Percentiles rank a stretch among this genome's conserved stretches.
phyloP scores from a whole-genome alignment of 2,113 vertebrate species.

The Phrynosoma blainvillii region DNA sequence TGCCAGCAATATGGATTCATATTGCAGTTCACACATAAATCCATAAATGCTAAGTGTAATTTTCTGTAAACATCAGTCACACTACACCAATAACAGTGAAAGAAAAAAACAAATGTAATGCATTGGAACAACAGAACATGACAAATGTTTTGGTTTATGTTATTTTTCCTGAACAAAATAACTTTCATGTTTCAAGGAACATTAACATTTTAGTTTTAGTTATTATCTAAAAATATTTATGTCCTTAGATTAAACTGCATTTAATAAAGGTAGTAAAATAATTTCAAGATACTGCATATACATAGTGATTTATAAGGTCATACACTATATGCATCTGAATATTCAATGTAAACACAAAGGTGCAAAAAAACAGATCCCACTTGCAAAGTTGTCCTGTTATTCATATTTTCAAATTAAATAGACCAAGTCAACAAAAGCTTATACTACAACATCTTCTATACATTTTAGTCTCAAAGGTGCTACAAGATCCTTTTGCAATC shows the following conservation, averaged over 20 bases:
- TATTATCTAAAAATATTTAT: not conserved
- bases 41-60: slow-evolving; percentile 36
- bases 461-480: too few relatives aligned
- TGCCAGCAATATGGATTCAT: slow-evolving; percentile 23
- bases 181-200: not conserved
- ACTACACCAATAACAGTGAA: slow-evolving; percentile 33
- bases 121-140: slow-evolving; percentile 1
- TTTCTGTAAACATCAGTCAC: slow-evolving; percentile 13
- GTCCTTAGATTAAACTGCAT: not conserved
- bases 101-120: slow-evolving; percentile 48
- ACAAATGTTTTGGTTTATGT: slow-evolving; percentile 9
- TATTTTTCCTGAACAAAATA: accelerated
- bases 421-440: slow-evolving; percentile 13
- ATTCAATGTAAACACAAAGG: slow-evolving; percentile 18
- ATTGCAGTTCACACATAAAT: slow-evolving; percentile 45
- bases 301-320: not conserved
- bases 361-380: slow-evolving; percentile 19
- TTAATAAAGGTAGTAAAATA: not conserved
- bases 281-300: accelerated
- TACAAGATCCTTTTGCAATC: not conserved
- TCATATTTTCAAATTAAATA: slow-evolving; percentile 22
- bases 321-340: not conserved
- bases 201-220: not conserved
- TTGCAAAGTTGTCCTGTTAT: not conserved
- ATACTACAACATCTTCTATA: too few relatives aligned